Base-by-base conservation (phyloP, 2,113 vertebrate species). In the Cynoglossus semilaevis region DNA sequence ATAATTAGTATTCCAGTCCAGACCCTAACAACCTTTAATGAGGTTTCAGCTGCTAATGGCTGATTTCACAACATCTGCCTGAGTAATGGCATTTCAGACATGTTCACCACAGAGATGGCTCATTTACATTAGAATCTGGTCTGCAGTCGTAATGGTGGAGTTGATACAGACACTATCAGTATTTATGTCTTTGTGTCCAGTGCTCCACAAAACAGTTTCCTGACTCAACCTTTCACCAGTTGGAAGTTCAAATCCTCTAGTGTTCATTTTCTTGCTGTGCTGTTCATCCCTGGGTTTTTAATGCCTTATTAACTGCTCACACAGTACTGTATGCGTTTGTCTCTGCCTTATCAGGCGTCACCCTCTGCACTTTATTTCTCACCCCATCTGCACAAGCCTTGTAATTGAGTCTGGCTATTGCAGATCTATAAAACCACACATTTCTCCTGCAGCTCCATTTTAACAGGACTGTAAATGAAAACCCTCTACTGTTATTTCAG, bases 21-120 rank as follows among this genome's bases (percentile, higher is more conserved):
- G 57, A 60, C 55, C 52, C 37, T 7, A 18, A 58, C 72, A 83
- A 67, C 83, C 74, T 84, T 81, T 72, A 56, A 74, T 72, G 58
- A 63, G 75, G 58, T 77, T 76, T 40, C 68, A 74, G 48, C 56
- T 0, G 38, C 70, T 87, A 85, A 90, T 83, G 81, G 82, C 69
- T 77, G 66, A 82, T 82, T 84, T 73, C 62, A 82, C 83, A 79
- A 85, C 83, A 83, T 74, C 74, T 72, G 68, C 73, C 67, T 63
- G 80, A 83, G 52, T 78, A 72, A 83, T 86, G 67, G 72, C 45
- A 66, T 80, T 76, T 80, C 64, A 72, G 75, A 79, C 64, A 53
- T 42, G 71, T 63, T 52, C 41, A 7, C 18, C 15, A 15, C 15
- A 46, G 56, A 74, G 63, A 67, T 15, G 1, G 15, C 65, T 74